phyloP scores from a whole-genome alignment of 92 coral and sea anemone species.

The Galaxea fascicularis region DNA sequence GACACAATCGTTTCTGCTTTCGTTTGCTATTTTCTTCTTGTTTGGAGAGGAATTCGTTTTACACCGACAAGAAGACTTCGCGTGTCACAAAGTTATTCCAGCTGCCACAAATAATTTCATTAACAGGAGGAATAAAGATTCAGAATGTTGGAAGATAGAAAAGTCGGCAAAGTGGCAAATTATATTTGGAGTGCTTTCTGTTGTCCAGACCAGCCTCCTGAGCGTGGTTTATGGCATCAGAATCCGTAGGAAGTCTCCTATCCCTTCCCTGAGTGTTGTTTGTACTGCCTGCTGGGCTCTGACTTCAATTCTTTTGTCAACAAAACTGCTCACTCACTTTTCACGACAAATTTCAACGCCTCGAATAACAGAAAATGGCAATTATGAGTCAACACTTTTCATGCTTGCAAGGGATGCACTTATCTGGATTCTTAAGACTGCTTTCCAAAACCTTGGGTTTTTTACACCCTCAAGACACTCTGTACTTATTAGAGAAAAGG shows the following conservation, averaged over 20 bases:
- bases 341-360: neutral
- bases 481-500: neutral
- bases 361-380: neutral
- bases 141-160: conserved; percentile 8
- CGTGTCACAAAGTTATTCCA: neutral
- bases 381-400: neutral
- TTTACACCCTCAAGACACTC: neutral
- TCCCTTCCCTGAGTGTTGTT: neutral
- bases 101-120: neutral
- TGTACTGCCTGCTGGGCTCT: conserved; percentile 20
- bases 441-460: neutral
- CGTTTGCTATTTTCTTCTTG: conserved; percentile 23
- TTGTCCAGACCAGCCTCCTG: neutral
- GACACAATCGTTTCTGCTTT: conserved; percentile 16
- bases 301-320: neutral
- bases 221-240: neutral
- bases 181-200: conserved; percentile 7
- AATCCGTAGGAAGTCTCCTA: conserved; percentile 9
- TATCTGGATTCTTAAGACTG: neutral
- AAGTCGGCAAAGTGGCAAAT: conserved; percentile 28
- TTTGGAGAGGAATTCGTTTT: conserved; percentile 24
- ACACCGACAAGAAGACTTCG: neutral
- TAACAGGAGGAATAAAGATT: neutral
- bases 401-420: neutral
- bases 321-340: neutral